Base-by-base conservation (phyloP, 2,113 vertebrate genomes). In the Hipposideros armiger region DNA sequence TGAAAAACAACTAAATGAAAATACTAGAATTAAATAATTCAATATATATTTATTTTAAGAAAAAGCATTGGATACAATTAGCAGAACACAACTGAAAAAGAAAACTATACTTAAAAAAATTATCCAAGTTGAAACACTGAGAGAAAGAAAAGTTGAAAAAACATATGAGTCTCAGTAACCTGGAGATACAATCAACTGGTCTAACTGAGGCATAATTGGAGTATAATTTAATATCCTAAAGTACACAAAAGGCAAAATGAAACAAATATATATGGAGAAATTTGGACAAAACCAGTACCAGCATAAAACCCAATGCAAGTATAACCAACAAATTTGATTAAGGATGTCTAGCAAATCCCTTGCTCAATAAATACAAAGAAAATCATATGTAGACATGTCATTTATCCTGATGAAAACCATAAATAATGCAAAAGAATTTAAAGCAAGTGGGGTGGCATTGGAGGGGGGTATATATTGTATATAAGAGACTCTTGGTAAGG, bases 331-430 rank as follows among this genome's bases (percentile, higher is more conserved):
- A n/a, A 84, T 36, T 84, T 84, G 9, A 19, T 36, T 2, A 19
- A 69, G 0, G 0, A 17, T 52, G 11, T 2, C 5, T 10, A 77
- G 14, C 15, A 93, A 67, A 19, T 36, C 2, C 3, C n/a, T 4
- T 52, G 13, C 11, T 80, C 7, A 52, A 20, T 76, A 80, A 62
- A 42, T 32, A 76, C 11, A 70, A 87, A 77, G 17, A 50, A 88
- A 83, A 45, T n/a, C 3, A 69, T 17, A 9, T 17, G 15, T 2
- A n/a, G 13, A 3, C 0, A 16, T 3, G 64, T 13, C 11, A 54
- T 7, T 78, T 11, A 73, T 73, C 10, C 28, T 74, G 9, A 64
- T 73, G 9, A 81, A 81, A 91, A 28, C 6, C 4, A 30, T 17
- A n/a, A 62, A 64, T 72, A 69, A 62, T 64, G 2, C 19, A 20